A percentile compares a stretch with the other conserved stretches of the same genome.
Conservation (phyloP, 1,140 invertebrate genomes). For the Diachasma alloeum region DNA sequence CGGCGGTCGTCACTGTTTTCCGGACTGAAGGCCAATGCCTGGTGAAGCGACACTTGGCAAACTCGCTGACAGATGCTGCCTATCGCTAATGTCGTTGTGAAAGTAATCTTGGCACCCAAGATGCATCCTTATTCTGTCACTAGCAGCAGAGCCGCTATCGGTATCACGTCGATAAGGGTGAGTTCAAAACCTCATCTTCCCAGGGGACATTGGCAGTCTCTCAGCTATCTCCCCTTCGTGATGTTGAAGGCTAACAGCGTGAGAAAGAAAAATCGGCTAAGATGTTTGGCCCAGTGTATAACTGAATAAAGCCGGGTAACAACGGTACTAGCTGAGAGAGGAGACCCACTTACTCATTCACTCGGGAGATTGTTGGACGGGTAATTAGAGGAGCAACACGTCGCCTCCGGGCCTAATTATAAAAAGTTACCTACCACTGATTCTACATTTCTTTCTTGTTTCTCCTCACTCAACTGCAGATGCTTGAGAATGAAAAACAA, state of each 20-base stretch:
- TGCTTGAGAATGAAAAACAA: not conserved
- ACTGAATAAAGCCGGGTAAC: conserved; percentile 32
- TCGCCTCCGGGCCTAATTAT: conserved; percentile 62
- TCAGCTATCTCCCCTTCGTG: no score
- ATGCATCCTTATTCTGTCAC: not conserved
- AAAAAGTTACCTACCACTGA: conserved; percentile 43
- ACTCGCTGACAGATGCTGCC: not conserved
- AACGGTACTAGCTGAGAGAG: conserved; percentile 25
- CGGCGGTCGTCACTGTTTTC: not conserved
- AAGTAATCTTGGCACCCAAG: not conserved
- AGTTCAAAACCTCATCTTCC: not conserved
- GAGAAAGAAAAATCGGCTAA: not conserved
- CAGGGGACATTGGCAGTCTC: not conserved
- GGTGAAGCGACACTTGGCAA: not conserved
- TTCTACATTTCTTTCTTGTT: conserved; percentile 16
- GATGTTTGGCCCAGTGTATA: conserved; percentile 11
- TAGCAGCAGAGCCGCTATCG: not conserved
- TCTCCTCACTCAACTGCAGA: not conserved
- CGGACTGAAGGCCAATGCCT: not conserved
- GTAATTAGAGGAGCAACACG: conserved; percentile 62
- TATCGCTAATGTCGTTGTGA: not conserved
- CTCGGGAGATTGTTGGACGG: conserved; percentile 54
- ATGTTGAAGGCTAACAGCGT: no score
- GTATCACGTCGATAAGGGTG: not conserved
- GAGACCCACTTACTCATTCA: conserved; percentile 53